These are phyloP conservation scores for Tetramorium alpestre DNA, from an alignment of 1,140 invertebrate genomes.

Conservation along the genomic window DNA sequence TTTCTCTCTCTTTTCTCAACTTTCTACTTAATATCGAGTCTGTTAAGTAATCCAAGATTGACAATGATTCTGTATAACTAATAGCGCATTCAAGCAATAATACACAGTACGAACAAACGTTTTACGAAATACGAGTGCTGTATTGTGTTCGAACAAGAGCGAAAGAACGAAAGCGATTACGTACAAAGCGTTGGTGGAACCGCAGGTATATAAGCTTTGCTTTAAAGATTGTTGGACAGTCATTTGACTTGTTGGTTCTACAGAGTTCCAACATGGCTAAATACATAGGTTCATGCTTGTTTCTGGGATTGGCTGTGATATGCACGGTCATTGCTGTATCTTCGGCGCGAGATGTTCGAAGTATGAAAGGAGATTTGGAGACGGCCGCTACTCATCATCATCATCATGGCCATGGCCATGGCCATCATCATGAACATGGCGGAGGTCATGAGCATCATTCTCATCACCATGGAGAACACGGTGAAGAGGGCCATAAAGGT, in stretches of 20 bases:
- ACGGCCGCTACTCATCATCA: conserved; percentile 85
- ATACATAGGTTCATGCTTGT: conserved; percentile 41
- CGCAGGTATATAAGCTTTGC: conserved; percentile 77
- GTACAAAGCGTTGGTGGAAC: conserved; percentile 63
- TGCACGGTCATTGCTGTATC: conserved; percentile 60
- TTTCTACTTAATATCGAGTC: not conserved
- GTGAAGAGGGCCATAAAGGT: conserved; percentile 86
- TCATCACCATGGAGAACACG: conserved; percentile 88
- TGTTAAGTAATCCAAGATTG: conserved; percentile 30
- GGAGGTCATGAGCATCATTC: conserved; percentile 88
- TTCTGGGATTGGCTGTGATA: conserved; percentile 60
- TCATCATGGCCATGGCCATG: conserved; percentile 86
- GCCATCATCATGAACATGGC: conserved; percentile 87
- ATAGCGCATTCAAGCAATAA: not conserved
- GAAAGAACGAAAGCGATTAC: conserved; percentile 77
- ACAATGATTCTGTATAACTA: conserved; percentile 11
- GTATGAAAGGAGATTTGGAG: conserved; percentile 75
- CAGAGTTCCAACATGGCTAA: conserved; percentile 70
- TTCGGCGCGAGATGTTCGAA: conserved; percentile 65
- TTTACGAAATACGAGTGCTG: conserved; percentile 71
- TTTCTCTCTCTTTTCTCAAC: not conserved
- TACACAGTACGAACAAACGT: not conserved
- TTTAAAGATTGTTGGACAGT: conserved; percentile 70
- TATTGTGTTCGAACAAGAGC: conserved; percentile 50
- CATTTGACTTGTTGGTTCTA: conserved; percentile 71